Conservation (phyloP, 2,888 invertebrate species). For the Cataglyphis albicans region DNA sequence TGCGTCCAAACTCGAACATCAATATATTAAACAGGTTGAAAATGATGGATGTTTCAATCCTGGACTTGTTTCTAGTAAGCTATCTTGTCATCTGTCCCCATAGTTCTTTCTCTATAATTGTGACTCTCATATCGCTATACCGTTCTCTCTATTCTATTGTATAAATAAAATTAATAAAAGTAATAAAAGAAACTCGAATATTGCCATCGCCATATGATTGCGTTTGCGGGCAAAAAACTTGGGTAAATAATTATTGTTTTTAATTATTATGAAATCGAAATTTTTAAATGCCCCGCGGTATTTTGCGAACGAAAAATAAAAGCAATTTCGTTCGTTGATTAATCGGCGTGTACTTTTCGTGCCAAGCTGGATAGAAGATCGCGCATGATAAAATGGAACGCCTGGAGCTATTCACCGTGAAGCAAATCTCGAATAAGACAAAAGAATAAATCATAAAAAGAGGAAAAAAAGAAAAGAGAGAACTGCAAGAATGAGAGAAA, state of each 20-base stretch:
- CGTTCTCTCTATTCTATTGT: neutral
- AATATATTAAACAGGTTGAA: slow-evolving; percentile 17
- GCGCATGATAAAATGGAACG: neutral
- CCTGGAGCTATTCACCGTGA: neutral
- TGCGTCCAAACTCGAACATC: neutral
- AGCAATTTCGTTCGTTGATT: slow-evolving; percentile 16
- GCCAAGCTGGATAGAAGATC: slow-evolving; percentile 2
- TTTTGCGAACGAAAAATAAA: neutral
- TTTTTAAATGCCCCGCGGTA: neutral
- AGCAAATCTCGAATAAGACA: neutral
- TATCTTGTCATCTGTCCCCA: neutral
- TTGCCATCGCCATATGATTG: neutral
- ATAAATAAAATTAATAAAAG: neutral
- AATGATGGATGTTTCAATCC: neutral
- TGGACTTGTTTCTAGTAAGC: neutral
- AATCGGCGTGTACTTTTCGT: neutral
- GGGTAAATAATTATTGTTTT: neutral
- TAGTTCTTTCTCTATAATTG: neutral
- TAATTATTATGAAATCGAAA: slow-evolving; percentile 9
- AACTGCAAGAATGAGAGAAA: neutral
- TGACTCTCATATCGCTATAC: neutral
- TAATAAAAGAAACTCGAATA: slow-evolving; percentile 1
- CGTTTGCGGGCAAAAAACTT: neutral
- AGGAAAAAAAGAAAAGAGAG: neutral
- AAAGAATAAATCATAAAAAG: neutral